Conservation (phyloP, 2,113 vertebrate species). For the Colossoma macropomum region DNA sequence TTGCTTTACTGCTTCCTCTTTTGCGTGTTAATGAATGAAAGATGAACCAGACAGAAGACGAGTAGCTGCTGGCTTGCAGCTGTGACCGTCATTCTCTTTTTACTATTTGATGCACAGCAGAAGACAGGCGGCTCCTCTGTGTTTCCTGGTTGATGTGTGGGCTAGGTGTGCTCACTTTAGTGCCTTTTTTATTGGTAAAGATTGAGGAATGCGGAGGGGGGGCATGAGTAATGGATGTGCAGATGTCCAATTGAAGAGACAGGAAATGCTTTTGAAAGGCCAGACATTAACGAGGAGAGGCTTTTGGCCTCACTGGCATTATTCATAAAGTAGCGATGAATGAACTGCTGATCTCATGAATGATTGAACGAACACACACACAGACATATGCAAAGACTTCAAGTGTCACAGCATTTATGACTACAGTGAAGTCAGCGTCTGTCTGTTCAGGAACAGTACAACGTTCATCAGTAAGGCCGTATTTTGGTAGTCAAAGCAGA, state of each 20-base stretch:
- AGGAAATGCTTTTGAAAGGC: constrained; percentile 40
- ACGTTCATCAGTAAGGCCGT: background rate
- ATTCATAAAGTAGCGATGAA: constrained; percentile 43
- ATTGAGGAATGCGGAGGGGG: constrained; percentile 8
- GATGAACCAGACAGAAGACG: background rate
- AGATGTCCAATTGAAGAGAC: constrained; percentile 42
- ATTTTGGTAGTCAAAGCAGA: background rate
- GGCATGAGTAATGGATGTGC: constrained; percentile 17
- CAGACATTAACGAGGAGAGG: constrained; percentile 8
- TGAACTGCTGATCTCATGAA: background rate
- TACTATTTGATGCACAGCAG: background rate
- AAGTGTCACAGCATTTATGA: background rate
- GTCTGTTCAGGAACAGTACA: background rate
- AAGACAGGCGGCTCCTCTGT: background rate
- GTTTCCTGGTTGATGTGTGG: background rate
- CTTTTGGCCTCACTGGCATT: constrained; percentile 21
- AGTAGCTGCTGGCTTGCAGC: background rate
- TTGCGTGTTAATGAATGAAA: background rate
- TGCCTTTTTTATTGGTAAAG: constrained; percentile 5
- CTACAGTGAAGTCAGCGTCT: constrained; percentile 6
- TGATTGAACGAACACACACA: constrained; percentile 19
- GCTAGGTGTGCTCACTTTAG: background rate
- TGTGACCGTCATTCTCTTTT: background rate
- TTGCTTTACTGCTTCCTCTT: background rate
- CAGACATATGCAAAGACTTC: background rate